phyloP scores from a whole-genome alignment of 2,888 invertebrate species.

The Geophilus truncorum region DNA sequence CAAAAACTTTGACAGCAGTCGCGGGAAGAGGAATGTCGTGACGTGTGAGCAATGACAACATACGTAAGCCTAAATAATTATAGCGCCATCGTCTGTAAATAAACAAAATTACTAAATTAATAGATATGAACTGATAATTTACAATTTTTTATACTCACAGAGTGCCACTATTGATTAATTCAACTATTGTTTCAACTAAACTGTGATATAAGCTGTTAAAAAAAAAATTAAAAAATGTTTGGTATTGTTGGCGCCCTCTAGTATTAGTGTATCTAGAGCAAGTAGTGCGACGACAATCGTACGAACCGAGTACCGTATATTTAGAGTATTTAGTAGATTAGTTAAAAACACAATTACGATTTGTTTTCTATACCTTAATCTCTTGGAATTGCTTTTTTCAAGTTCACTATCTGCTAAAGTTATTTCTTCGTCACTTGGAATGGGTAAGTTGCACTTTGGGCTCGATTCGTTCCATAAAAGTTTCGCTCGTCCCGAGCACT shows the following conservation, averaged over 20 bases:
- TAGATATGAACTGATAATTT: neutral
- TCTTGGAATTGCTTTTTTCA: neutral
- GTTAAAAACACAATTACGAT: too few relatives aligned
- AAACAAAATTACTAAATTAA: too few relatives aligned
- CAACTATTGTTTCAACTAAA: constrained; percentile 44
- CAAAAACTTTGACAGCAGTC: constrained; percentile 60
- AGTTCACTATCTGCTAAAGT: neutral
- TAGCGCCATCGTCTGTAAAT: constrained; percentile 72
- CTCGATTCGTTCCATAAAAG: neutral
- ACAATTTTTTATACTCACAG: constrained; percentile 47
- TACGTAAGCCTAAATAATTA: constrained; percentile 65
- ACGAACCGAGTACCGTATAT: too few relatives aligned
- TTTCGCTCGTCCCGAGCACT: neutral
- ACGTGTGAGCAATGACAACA: constrained; percentile 67
- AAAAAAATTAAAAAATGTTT: too few relatives aligned
- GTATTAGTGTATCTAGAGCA: too few relatives aligned
- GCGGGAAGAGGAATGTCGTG: constrained; percentile 63
- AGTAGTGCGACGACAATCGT: too few relatives aligned
- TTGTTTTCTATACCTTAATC: constrained; percentile 2
- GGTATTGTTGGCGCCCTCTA: too few relatives aligned
- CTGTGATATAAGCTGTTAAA: constrained; percentile 43
- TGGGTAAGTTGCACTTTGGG: neutral
- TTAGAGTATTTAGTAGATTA: too few relatives aligned
- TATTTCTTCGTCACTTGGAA: constrained; percentile 35
- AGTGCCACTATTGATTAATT: constrained; percentile 46